A percentile compares a stretch with the other conserved stretches of the same genome.
Conservation (phyloP, 2,113 vertebrate species). For the Ibidorhyncha struthersii region DNA sequence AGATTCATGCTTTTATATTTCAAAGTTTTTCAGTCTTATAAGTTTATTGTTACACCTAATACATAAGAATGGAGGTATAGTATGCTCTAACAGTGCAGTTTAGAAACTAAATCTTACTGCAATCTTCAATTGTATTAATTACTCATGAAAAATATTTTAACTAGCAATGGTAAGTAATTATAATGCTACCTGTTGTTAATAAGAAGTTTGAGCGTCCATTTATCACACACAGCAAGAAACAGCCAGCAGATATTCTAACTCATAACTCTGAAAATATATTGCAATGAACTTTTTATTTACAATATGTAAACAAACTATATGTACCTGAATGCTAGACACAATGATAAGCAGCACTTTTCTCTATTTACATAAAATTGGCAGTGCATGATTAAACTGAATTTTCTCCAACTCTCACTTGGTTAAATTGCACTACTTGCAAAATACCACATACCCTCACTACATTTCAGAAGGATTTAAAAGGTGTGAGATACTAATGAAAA, state of each 20-base stretch:
- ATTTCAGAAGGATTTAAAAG: neutral
- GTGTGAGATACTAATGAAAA: neutral
- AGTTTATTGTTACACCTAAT: neutral
- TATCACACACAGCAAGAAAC: neutral
- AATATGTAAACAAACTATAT: neutral
- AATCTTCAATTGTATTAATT: neutral
- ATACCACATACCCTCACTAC: neutral
- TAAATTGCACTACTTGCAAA: neutral
- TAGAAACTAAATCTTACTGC: neutral
- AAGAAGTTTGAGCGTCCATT: neutral
- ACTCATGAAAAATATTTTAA: neutral
- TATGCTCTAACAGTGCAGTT: neutral
- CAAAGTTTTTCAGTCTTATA: neutral
- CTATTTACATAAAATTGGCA: slow-evolving; percentile 1
- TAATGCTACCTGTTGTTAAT: neutral
- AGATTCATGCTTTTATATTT: neutral
- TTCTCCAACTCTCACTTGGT: neutral
- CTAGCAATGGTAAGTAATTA: neutral
- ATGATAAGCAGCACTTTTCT: neutral
- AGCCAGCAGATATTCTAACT: neutral
- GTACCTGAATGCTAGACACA: neutral
- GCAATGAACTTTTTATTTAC: neutral
- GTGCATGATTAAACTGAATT: neutral
- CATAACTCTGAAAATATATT: neutral
- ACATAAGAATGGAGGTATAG: neutral